phyloP scores from a whole-genome alignment of 2,888 invertebrate genomes.

The Mesoligia furuncula region DNA sequence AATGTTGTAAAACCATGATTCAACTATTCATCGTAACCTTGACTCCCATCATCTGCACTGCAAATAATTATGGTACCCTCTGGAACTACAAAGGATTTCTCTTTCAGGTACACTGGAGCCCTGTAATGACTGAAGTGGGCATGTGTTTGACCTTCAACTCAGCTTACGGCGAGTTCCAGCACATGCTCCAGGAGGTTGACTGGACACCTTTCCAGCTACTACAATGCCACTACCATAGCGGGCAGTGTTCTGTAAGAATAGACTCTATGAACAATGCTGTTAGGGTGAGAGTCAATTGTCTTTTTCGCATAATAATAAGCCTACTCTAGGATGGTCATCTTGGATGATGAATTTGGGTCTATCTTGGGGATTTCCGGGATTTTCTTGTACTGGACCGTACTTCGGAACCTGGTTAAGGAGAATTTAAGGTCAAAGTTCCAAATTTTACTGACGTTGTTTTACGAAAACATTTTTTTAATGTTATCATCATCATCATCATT shows the following conservation, averaged over 20 bases:
- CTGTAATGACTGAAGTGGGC: conserved; percentile 88
- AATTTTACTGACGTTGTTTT: no score
- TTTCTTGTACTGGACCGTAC: no score
- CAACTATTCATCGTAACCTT: neutral
- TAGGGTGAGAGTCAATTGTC: conserved; percentile 75
- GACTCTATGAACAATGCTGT: conserved; percentile 82
- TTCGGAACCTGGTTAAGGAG: no score
- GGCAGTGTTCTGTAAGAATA: conserved; percentile 87
- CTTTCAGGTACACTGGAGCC: conserved; percentile 80
- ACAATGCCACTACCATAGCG: conserved; percentile 88
- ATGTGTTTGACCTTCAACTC: conserved; percentile 87
- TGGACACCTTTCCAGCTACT: conserved; percentile 76
- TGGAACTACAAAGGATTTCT: neutral
- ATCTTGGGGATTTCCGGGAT: neutral
- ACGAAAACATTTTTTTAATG: no score
- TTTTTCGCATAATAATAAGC: neutral
- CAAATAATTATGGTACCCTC: neutral
- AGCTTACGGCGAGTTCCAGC: conserved; percentile 82
- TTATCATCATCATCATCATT: no score
- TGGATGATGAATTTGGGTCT: neutral
- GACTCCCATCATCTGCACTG: neutral
- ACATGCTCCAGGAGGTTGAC: conserved; percentile 70
- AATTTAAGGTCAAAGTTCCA: no score
- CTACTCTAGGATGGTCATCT: neutral
- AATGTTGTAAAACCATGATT: neutral